Evolutionary conservation across 1,140 invertebrate genomes (phyloP).

Genomic region (Holotrichia oblita): DNA sequence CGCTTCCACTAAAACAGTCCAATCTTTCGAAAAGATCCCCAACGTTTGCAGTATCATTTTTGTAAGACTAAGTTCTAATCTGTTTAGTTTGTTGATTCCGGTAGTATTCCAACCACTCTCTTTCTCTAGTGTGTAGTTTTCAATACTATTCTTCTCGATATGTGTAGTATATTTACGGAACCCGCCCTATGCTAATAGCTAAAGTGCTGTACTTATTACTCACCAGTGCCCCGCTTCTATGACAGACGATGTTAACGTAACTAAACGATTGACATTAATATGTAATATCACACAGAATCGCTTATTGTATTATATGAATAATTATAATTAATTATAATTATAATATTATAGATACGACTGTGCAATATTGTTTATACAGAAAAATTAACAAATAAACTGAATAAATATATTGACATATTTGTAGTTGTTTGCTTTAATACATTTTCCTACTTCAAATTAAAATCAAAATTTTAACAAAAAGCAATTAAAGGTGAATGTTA

Average conservation of each 20-base stretch:
- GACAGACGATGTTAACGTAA: slow-evolving; percentile 24
- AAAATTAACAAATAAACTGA: slow-evolving; percentile 43
- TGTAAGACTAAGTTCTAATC: background rate
- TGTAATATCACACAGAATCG: slow-evolving; percentile 41
- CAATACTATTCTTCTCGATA: slow-evolving; percentile 36
- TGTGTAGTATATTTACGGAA: slow-evolving; percentile 35
- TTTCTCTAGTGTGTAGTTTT: slow-evolving; percentile 40
- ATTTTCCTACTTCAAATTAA: no score
- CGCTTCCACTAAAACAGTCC: background rate
- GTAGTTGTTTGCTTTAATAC: slow-evolving; percentile 14
- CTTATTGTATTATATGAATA: slow-evolving; percentile 43
- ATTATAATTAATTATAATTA: slow-evolving; percentile 39
- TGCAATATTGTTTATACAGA: slow-evolving; percentile 68
- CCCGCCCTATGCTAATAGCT: slow-evolving; percentile 26
- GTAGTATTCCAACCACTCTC: slow-evolving; percentile 23
- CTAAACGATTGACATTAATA: slow-evolving; percentile 33
- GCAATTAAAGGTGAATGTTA: no score
- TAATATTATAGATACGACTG: slow-evolving; percentile 39
- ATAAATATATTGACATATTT: slow-evolving; percentile 41
- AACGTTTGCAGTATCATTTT: background rate
- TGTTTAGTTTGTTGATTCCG: slow-evolving; percentile 9
- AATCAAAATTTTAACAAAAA: no score
- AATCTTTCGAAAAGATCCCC: background rate
- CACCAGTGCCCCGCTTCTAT: slow-evolving; percentile 33
- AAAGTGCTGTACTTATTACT: slow-evolving; percentile 23